These are phyloP conservation scores for Galbula dea DNA, from an alignment of 2,113 vertebrate genomes.

Conservation along the genomic window DNA sequence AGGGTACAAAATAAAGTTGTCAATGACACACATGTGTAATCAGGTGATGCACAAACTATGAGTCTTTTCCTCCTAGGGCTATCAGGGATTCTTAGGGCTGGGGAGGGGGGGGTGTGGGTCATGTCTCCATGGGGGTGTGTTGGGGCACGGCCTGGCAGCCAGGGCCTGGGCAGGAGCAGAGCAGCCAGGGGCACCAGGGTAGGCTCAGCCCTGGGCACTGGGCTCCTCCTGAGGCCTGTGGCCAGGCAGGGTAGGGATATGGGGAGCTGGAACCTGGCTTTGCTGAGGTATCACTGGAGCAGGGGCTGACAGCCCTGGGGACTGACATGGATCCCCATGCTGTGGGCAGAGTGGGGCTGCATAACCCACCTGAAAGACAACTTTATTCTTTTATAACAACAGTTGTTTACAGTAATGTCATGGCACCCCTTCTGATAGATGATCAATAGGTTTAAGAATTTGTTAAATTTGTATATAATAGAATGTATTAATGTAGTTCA, in stretches of 20 bases:
- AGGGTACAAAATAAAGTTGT: background rate
- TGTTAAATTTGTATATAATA: no score
- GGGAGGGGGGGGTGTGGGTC: no score
- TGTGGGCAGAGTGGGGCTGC: background rate
- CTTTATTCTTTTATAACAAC: background rate
- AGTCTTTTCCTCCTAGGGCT: background rate
- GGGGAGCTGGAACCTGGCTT: background rate
- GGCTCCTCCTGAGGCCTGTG: background rate
- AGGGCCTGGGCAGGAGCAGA: background rate
- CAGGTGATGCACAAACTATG: accelerated
- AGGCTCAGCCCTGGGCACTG: accelerated
- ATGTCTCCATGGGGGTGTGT: background rate
- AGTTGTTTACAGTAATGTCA: background rate
- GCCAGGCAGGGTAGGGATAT: background rate
- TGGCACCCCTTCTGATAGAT: background rate
- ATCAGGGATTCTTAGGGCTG: background rate
- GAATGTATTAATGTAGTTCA: no score
- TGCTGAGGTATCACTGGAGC: background rate
- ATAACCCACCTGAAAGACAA: background rate
- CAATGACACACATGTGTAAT: background rate
- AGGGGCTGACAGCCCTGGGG: background rate
- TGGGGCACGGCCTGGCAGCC: no score
- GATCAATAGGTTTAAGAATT: no score
- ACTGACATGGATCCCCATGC: background rate
- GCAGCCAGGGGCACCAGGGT: accelerated